phyloP scores from a whole-genome alignment of 2,888 invertebrate genomes.

The Zeuzera pyrina region DNA sequence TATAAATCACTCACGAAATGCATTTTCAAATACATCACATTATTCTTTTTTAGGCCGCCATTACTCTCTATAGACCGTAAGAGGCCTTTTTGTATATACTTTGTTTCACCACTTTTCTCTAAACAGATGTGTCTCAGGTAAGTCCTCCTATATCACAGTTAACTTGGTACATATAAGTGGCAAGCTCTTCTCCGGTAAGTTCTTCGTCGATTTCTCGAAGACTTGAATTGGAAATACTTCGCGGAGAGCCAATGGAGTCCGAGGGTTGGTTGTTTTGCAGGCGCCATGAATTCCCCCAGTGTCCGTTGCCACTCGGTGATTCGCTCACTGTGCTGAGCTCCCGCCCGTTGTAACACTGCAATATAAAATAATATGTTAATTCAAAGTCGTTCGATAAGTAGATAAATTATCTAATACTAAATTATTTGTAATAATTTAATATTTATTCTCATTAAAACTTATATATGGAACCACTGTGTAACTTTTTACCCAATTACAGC shows the following conservation, averaged over 20 bases:
- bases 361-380: too few species aligned
- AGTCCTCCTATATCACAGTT: slow-evolving; percentile 64
- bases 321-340: slow-evolving; percentile 48
- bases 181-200: slow-evolving; percentile 77
- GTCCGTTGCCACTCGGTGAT: slow-evolving; percentile 45
- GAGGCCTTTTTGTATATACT: too few species aligned
- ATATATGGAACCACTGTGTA: too few species aligned
- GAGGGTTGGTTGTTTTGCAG: slow-evolving; percentile 37
- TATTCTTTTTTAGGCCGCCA: too few species aligned
- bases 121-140: slow-evolving; percentile 57
- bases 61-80: too few species aligned
- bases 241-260: slow-evolving; percentile 61
- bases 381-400: background rate
- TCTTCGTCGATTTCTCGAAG: slow-evolving; percentile 82
- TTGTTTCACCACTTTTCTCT: too few species aligned
- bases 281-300: slow-evolving; percentile 46
- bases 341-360: slow-evolving; percentile 48
- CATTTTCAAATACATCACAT: too few species aligned
- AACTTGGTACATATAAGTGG: slow-evolving; percentile 79
- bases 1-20: too few species aligned
- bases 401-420: slow-evolving; percentile 2
- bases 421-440: too few species aligned
- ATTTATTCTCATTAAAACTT: too few species aligned
- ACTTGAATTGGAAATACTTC: slow-evolving; percentile 82
- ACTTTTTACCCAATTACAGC: too few species aligned